A percentile compares a stretch with the other conserved stretches of the same genome.
phyloP scores from a whole-genome alignment of 2,113 vertebrate genomes.

The Phyllostomus discolor region DNA sequence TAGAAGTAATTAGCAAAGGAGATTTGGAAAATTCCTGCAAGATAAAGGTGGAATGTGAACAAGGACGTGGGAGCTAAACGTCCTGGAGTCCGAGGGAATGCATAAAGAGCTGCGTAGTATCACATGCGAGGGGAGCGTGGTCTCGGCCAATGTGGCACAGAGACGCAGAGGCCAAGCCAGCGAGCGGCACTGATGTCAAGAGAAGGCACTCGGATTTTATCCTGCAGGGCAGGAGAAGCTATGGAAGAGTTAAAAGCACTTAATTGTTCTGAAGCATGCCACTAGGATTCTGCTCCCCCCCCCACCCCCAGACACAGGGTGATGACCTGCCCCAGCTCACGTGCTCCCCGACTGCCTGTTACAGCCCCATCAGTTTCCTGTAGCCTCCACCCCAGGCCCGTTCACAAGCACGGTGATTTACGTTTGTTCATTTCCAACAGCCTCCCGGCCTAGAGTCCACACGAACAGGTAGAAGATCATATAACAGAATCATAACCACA shows the following conservation, averaged over 20 bases:
- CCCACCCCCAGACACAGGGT: neutral
- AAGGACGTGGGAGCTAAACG: neutral
- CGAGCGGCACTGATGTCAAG: neutral
- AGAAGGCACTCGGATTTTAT: neutral
- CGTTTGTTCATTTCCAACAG: neutral
- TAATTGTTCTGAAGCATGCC: neutral
- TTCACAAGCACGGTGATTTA: neutral
- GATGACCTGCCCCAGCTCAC: neutral
- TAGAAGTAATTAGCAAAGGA: neutral
- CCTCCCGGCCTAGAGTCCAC: neutral
- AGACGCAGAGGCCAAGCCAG: neutral
- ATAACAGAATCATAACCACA: constrained; percentile 41
- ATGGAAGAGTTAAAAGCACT: neutral
- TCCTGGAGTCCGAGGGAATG: neutral
- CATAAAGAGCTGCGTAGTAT: too few relatives aligned
- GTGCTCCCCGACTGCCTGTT: neutral
- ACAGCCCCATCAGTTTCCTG: neutral
- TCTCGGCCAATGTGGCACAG: accelerated
- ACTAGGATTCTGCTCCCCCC: neutral
- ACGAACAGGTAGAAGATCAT: neutral
- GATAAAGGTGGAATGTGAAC: neutral
- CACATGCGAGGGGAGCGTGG: neutral
- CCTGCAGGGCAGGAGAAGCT: neutral
- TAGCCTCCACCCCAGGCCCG: neutral
- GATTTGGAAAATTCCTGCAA: neutral